Base-by-base conservation (phyloP, 2,797 vertebrate genomes). In the Somateria mollissima region DNA sequence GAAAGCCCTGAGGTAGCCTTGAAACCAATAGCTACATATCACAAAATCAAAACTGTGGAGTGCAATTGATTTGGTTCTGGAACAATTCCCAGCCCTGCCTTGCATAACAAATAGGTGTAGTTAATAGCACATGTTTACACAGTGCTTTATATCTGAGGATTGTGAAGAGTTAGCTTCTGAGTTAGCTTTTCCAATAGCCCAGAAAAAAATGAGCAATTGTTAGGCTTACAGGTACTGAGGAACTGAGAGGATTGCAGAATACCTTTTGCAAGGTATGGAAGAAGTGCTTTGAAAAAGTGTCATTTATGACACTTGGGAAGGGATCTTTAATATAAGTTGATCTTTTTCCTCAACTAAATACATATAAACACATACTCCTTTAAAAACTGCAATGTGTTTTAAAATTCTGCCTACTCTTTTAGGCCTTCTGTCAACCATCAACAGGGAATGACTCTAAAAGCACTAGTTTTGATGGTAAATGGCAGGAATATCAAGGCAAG, bases 11-110 rank as follows among this genome's bases (percentile, higher is more conserved):
- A 30, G 17, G n/a, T 88, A 90, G 82, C 70, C 72, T 72, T 95
- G 51, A 86, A 93, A 90, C 76, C 75, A 56, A 74, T 21, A 87
- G 41, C 32, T 62, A 14, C 32, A 30, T 83, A 79, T 85, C 71
- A 88, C 17, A 89, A 75, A 90, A 73, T 90, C 73, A 87, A 75
- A 95, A 87, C 53, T 61, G 43, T 7, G 2, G 36, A 51, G 11
- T 56, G 39, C 24, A 88, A 92, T 60, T 75, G 89, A 93, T 96
- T 93, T 85, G 30, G 21, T 69, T 90, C 82, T 96, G 94, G 75
- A 94, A 74, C n/a, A 57, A 37, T 78, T 95, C 71, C 62, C 64
- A 95, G 57, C 7, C 20, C 64, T 90, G 62, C 34, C 72, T 45
- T 49, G 49, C n/a, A 54, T 93, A 89, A 90, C 61, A 92, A 84